These are phyloP conservation scores for Lepilemur ruficaudatus DNA, from an alignment of 2,797 vertebrate genomes.

Conservation along the genomic window DNA sequence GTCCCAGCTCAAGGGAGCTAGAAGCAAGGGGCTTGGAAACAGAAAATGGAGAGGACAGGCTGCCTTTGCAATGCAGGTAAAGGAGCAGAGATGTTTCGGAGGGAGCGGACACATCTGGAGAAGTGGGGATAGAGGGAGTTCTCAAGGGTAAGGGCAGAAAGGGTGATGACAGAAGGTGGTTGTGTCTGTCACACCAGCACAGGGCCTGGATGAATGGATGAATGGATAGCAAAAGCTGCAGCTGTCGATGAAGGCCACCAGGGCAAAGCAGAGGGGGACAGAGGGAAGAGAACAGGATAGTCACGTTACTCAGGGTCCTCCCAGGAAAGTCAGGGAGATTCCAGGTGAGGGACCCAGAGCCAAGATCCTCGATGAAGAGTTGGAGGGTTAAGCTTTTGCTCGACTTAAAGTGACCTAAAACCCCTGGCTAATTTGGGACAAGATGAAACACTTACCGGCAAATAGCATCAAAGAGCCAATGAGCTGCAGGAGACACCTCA, in stretches of 20 bases:
- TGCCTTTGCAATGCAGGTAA: background rate
- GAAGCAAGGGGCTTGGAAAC: background rate
- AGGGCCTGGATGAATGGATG: background rate
- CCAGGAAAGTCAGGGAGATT: background rate
- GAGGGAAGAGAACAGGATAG: background rate
- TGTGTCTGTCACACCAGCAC: background rate
- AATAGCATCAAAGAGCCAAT: background rate
- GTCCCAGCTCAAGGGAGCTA: background rate
- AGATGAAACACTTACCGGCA: slow-evolving; percentile 63
- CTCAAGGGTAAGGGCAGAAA: background rate
- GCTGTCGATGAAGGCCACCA: background rate
- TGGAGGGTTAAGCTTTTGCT: background rate
- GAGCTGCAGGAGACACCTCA: background rate
- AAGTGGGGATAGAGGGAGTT: background rate
- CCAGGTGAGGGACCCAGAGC: background rate
- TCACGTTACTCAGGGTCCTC: background rate
- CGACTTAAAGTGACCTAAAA: background rate
- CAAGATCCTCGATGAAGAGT: background rate
- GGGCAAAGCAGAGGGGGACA: background rate
- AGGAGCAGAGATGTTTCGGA: background rate
- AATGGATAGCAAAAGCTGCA: background rate
- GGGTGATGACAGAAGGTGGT: background rate
- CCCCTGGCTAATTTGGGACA: background rate
- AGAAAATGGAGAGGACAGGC: background rate
- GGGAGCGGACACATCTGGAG: background rate